These are phyloP conservation scores for Anguilla marmorata DNA, from an alignment of 2,797 vertebrate genomes.

Conservation along the genomic window DNA sequence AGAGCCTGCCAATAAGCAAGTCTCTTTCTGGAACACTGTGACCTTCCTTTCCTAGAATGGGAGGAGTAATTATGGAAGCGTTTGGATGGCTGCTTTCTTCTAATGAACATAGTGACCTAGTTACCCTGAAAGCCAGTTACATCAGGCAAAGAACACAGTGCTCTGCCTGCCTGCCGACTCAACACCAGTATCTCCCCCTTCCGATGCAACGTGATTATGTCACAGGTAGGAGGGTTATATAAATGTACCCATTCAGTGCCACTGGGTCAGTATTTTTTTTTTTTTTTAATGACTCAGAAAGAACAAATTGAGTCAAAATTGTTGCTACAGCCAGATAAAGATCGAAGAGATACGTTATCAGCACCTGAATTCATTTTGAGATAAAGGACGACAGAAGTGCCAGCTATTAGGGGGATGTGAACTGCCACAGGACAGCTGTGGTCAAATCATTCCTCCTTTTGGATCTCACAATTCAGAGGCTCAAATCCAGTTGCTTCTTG, in stretches of 20 bases:
- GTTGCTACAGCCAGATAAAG: not conserved
- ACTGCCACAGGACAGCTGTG: conserved; percentile 29
- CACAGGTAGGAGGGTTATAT: conserved; percentile 75
- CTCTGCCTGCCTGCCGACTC: conserved; percentile 51
- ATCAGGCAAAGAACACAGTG: conserved; percentile 64
- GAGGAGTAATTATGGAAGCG: conserved; percentile 56
- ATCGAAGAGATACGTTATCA: conserved; percentile 31
- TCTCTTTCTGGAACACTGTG: conserved; percentile 56
- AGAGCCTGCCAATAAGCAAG: conserved; percentile 48
- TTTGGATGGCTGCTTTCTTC: conserved; percentile 56
- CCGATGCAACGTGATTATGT: conserved; percentile 75
- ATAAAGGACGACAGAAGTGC: no score
- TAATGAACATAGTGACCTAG: conserved; percentile 76
- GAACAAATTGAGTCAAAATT: not conserved
- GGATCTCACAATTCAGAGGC: conserved; percentile 39
- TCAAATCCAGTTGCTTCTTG: conserved; percentile 45
- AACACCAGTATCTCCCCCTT: conserved; percentile 64
- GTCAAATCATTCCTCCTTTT: conserved; percentile 58
- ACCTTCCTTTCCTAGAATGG: conserved; percentile 62
- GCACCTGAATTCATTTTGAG: not conserved
- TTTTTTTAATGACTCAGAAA: conserved; percentile 44
- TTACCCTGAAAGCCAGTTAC: conserved; percentile 71
- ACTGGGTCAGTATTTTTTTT: conserved; percentile 70
- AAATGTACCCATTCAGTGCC: conserved; percentile 73
- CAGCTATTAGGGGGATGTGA: not conserved